Conservation (phyloP, 2,797 vertebrate genomes). For the Xerus rutilus region DNA sequence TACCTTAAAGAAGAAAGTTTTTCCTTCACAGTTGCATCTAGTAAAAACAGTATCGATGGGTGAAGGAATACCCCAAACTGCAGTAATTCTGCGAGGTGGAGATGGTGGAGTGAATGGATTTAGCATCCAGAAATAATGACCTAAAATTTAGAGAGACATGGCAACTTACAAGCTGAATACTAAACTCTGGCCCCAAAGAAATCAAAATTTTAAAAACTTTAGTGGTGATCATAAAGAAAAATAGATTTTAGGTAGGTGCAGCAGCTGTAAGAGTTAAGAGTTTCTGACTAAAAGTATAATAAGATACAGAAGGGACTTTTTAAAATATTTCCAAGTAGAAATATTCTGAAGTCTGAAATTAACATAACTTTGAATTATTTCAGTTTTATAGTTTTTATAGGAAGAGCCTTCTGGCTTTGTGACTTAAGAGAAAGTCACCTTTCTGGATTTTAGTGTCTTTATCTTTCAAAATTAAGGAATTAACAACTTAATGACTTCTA, state of each 20-base stretch:
- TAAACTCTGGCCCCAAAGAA: conserved; percentile 23
- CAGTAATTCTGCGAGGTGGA: conserved; percentile 91
- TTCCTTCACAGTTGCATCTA: conserved; percentile 97
- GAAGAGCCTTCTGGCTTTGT: background rate
- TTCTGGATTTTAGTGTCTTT: background rate
- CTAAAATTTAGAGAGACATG: conserved; percentile 81
- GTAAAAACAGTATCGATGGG: conserved; percentile 97
- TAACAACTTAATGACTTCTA: background rate
- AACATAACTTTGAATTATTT: conserved; percentile 46
- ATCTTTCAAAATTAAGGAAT: conserved; percentile 24
- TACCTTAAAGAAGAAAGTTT: conserved; percentile 98
- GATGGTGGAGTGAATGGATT: conserved; percentile 88
- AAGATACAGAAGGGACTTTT: background rate
- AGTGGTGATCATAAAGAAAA: background rate
- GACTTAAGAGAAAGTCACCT: background rate
- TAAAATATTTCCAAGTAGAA: background rate
- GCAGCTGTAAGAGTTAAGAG: too few species aligned
- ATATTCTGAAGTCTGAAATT: conserved; percentile 22
- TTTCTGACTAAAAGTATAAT: background rate
- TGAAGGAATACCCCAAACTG: conserved; percentile 96
- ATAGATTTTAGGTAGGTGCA: too few species aligned
- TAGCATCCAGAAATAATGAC: conserved; percentile 96
- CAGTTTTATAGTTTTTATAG: conserved; percentile 2
- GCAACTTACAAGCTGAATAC: conserved; percentile 11
- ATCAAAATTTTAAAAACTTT: background rate